Conservation (phyloP, 2,797 vertebrate genomes). For the Mormyrops attenuatus region DNA sequence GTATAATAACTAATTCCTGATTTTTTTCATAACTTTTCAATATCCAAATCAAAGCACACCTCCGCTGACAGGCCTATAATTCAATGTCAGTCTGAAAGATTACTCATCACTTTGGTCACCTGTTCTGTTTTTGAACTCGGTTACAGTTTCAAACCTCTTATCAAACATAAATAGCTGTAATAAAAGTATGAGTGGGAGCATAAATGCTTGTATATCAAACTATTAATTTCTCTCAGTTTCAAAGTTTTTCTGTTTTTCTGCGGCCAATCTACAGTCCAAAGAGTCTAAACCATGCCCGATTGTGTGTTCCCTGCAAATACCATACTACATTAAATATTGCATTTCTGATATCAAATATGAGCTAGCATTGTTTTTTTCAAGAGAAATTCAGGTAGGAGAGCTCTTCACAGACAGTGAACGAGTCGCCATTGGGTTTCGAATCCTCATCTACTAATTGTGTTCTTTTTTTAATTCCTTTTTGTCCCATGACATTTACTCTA, state of each 20-base stretch:
- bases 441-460: not conserved
- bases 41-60: not conserved
- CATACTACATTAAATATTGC: not conserved
- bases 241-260: conserved; percentile 20
- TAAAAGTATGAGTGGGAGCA: not conserved
- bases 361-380: not conserved
- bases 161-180: not conserved
- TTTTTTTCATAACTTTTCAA: not conserved
- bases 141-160: not conserved
- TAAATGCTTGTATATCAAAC: conserved; percentile 22
- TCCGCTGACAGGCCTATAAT: not conserved
- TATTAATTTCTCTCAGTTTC: conserved; percentile 18
- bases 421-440: not conserved
- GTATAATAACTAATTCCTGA: not conserved
- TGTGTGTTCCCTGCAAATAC: not conserved
- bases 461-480: not conserved
- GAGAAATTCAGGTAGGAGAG: not conserved
- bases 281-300: not conserved
- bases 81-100: conserved; percentile 22
- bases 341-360: not conserved
- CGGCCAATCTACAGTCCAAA: not conserved
- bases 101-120: conserved; percentile 22
- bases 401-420: not conserved
- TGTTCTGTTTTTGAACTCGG: not conserved
- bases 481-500: not conserved